These are phyloP conservation scores for Thereva unica DNA, from an alignment of 2,888 invertebrate genomes.

Conservation along the genomic window DNA sequence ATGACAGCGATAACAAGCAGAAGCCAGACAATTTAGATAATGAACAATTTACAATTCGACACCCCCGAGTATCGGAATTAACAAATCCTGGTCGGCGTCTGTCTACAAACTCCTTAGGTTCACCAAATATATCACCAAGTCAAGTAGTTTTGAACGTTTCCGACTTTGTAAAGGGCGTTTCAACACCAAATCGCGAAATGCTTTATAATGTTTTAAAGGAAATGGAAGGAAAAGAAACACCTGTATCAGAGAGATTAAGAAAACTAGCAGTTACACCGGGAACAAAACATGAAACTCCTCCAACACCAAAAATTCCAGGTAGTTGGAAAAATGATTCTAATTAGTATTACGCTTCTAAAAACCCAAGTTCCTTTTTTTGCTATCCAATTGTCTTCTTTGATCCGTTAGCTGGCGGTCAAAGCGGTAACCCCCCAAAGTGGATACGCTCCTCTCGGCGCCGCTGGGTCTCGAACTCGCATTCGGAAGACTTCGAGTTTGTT, in stretches of 20 bases:
- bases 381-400: too few species aligned
- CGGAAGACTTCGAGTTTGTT: too few species aligned
- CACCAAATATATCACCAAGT: constrained; percentile 22
- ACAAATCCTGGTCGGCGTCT: constrained; percentile 45
- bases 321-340: constrained; percentile 28
- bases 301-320: constrained; percentile 56
- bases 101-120: not conserved
- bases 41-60: constrained; percentile 46
- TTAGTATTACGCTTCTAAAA: too few species aligned
- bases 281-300: constrained; percentile 48
- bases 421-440: too few species aligned
- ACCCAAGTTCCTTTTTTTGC: too few species aligned
- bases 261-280: constrained; percentile 47
- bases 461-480: too few species aligned
- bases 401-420: too few species aligned
- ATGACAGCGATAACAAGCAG: not conserved
- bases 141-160: constrained; percentile 17
- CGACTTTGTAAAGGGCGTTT: constrained; percentile 38
- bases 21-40: not conserved
- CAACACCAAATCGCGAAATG: constrained; percentile 36
- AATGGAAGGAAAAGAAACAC: constrained; percentile 39
- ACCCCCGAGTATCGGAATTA: constrained; percentile 53
- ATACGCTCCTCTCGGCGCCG: too few species aligned
- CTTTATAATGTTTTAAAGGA: constrained; percentile 40
- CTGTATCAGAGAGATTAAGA: constrained; percentile 37